These are phyloP conservation scores for Spodoptera littoralis DNA, from an alignment of 2,888 invertebrate species.

Conservation along the genomic window DNA sequence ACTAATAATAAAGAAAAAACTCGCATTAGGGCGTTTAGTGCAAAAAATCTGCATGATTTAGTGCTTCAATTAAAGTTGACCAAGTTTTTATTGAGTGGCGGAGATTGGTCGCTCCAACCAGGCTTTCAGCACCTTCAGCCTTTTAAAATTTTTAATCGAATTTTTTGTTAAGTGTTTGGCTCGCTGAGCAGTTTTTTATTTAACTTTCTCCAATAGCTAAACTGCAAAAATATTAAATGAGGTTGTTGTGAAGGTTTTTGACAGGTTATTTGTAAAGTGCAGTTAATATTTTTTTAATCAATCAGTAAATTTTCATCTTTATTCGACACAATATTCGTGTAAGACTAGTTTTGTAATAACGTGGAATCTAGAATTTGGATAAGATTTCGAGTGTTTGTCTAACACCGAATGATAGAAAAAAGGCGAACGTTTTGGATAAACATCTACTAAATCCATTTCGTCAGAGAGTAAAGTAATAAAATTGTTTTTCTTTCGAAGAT, in stretches of 20 bases:
- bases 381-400: background rate
- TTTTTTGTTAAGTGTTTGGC: conserved; percentile 24
- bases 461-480: conserved; percentile 32
- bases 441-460: conserved; percentile 31
- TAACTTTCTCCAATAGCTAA: conserved; percentile 21
- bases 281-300: conserved; percentile 29
- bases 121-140: conserved; percentile 14
- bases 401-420: background rate
- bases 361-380: too few relatives aligned
- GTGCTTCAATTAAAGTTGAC: conserved; percentile 52
- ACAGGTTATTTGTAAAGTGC: conserved; percentile 6
- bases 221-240: background rate
- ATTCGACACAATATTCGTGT: background rate
- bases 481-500: conserved; percentile 39
- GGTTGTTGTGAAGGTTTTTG: conserved; percentile 8
- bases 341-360: too few relatives aligned
- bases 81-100: conserved; percentile 52
- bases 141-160: conserved; percentile 28
- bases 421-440: conserved; percentile 14
- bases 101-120: conserved; percentile 36
- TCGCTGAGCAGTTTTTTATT: conserved; percentile 6
- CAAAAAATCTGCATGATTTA: conserved; percentile 55
- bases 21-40: conserved; percentile 58
- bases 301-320: conserved; percentile 7
- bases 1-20: conserved; percentile 57